A percentile compares a stretch with the other conserved stretches of the same genome.
These are phyloP conservation scores for Solen grandis DNA, from an alignment of 1,140 invertebrate genomes.

Conservation along the genomic window DNA sequence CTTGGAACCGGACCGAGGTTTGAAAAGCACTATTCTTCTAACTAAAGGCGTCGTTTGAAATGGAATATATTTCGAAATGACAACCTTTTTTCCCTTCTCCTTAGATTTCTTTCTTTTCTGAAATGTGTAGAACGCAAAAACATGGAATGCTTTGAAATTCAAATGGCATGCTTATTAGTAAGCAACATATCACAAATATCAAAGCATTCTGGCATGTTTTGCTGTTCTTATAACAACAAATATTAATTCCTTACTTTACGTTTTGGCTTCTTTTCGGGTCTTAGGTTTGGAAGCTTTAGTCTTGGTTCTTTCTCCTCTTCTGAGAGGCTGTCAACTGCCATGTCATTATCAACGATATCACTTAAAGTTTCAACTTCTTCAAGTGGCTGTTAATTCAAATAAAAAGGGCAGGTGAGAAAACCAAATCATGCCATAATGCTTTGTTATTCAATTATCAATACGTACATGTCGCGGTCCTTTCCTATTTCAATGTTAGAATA, in stretches of 20 bases:
- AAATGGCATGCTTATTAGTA: no score
- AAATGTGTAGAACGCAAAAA: background rate
- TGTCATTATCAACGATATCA: constrained; percentile 54
- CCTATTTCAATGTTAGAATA: no score
- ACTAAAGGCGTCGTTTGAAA: constrained; percentile 30
- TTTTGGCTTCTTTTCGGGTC: constrained; percentile 34
- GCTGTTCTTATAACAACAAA: background rate
- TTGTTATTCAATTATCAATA: no score
- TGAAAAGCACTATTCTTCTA: constrained; percentile 36
- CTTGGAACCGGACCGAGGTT: background rate
- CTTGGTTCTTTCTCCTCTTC: constrained; percentile 55
- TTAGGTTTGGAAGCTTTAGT: constrained; percentile 51
- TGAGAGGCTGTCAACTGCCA: constrained; percentile 51
- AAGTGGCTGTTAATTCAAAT: constrained; percentile 42
- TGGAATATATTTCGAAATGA: constrained; percentile 48
- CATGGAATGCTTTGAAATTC: background rate
- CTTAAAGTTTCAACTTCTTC: constrained; percentile 55
- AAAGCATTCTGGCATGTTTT: background rate
- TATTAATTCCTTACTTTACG: constrained; percentile 45
- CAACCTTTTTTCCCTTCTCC: constrained; percentile 33
- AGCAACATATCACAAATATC: no score
- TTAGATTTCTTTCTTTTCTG: constrained; percentile 14
- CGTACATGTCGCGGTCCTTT: no score
- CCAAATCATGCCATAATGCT: no score
- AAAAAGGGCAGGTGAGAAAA: no score